Base-by-base conservation (phyloP, 1,140 invertebrate genomes). In the Caenorhabditis tropicalis region DNA sequence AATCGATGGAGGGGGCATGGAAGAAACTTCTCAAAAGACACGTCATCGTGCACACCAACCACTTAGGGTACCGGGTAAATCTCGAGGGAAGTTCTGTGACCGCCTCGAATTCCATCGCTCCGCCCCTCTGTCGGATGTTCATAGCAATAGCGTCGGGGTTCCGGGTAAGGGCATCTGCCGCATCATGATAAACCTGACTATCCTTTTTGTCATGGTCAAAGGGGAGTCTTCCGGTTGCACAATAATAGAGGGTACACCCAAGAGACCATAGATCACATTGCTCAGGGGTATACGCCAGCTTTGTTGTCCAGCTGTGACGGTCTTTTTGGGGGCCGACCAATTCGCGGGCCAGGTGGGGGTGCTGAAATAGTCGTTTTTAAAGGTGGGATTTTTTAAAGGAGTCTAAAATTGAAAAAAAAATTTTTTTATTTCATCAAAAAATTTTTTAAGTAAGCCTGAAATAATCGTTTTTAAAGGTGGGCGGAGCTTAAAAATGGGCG, bases 221-320 rank as follows among this genome's bases (percentile, higher is more conserved):
- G 39, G 74, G 70, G 21, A 56, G 60, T 24, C 56, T 39, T 39
- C 83, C 83, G 29, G 39, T 56, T 0, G 83, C 65, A 27, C 58
- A 39, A 27, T 24, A 84, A 48, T 49, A 80, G 2, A 84, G 74
- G 16, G 83, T 84, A 33, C 83, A 84, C 27, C 58, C 83, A 3
- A 84, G 58, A 31, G 83, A 56, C 83, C 83, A 84, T n/a, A 84
- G 21, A 48, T 84, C 83, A 36, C 46, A 51, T 36, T 84, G 58
- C 9, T 80, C 79, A 1, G 36, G 5, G 10, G 79, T 53, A 21
- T 82, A 82, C 5, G 39, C 24, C 3, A n/a, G 12, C 16, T 43
- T 27, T 7, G 60, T 43, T n/a, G 33, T 46, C 56, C 60, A 82
- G 29, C 33, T n/a, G n/a, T 74, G 65, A 15, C 15, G 21, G n/a